Evolutionary conservation across 2,888 invertebrate genomes (phyloP), one percentile per base, ranked within the genome.

Genomic region (Crocallis elinguaria): DNA sequence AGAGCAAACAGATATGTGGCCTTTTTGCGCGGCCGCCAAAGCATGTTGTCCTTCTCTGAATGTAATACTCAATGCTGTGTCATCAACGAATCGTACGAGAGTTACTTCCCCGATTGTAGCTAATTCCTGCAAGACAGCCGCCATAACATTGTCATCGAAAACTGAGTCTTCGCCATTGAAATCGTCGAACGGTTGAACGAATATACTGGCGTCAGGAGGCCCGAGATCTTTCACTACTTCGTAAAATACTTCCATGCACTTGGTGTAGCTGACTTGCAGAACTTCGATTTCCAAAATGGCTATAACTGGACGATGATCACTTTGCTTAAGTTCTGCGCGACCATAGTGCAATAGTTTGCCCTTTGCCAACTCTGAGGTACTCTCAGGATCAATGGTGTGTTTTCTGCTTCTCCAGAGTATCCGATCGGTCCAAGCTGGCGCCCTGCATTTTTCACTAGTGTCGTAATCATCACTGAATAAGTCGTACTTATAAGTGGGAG

Each of bases 401-500:
- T 94, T 95, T 65, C 96, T 92, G 54, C 97, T 93, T 77, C 96
- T 95, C 98, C 98, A 99, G 51, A 99, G 89, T n/a, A 99, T 94
- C 57, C 99, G 93, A 86, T 99, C 99, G 0, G 99, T 99, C 98
- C 98, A 99, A 3, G 99, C 99, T 0, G 99, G 99, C 0, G 98
- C 96, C 52, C 99, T 94, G 77, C 96, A 95, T 86, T 99, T 99
- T 81, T 99, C 99, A 77, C 99, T 99, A 0, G 99, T 99, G 82
- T 99, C 99, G 80, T 99, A 99, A 86, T 99, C 99, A 81, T 99
- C 98, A 71, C 98, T 98, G 82, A 99, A 99, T 49, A 99, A 91
- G 90, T 99, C 99, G 80, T 99, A 99, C 81, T 99, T 99, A 84
- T 99, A 99, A 0, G 99, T 99, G 0, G 99, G 99, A 9, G 97